Base-by-base conservation (phyloP, 1,140 invertebrate species). In the Sweltsa coloradensis region DNA sequence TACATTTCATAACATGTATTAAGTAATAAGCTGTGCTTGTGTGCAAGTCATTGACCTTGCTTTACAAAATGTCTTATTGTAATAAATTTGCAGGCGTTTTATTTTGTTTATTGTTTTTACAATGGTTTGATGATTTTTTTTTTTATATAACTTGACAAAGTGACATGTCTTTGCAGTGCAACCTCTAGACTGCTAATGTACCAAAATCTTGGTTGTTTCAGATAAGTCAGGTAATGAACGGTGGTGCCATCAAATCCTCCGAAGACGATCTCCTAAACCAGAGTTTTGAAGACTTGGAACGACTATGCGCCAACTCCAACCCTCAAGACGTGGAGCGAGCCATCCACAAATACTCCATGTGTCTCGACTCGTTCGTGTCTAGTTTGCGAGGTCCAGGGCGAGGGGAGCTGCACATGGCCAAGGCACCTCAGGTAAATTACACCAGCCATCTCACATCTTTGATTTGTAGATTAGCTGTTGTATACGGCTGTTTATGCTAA, bases 231-330 rank as follows among this genome's bases (percentile, higher is more conserved):
- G 50, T 79, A 53, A 70, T 80, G 59, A 83, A 81, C 52, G 76
- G 75, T 23, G 23, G 41, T 22, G 43, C 41, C 39, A 68, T 68
- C 19, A 70, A 72, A 55, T 64, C 69, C 6, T 71, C 72, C 16
- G 79, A 81, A 43, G 75, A 80, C 34, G 72, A 77, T 43, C 64
- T 80, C 2, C 63, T 79, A 3, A 72, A 73, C 29, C 62, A 81
- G 34, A 73, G 74, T 18, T 76, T 90, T 56, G 85, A 90, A 50
- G 89, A 91, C 64, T 69, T 92, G 25, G 83, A 88, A 47, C 75
- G 74, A 5, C 65, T 92, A 29, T 72, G 77, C 3, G 52, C 54
- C 37, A 74, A 72, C 34, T 87, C 86, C 11, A 81, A 78, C 51
- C 70, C 72, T 16, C 75, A 79, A 50, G 87, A 92, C 45, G 82